Base-by-base conservation (phyloP, 2,113 vertebrate species). In the Hemicordylus capensis region DNA sequence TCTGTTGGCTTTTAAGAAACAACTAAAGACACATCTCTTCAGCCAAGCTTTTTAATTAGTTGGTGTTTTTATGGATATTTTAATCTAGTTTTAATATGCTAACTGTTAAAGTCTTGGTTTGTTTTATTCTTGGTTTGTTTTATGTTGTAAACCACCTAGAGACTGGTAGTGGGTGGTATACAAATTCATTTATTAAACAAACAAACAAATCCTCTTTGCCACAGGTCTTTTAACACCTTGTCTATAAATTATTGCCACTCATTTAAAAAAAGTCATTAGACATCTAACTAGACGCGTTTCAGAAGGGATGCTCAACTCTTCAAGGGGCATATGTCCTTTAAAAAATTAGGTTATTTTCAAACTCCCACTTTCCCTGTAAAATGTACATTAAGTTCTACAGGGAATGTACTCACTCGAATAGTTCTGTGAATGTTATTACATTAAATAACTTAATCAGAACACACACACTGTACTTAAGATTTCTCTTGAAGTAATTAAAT, bases 401-500 rank as follows among this genome's bases (percentile, higher is more conserved):
- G 74, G 26, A 76, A 87, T 11, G 37, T 83, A 77, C 64, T 81
- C 73, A 89, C 92, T 93, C 91, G 67, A 90, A 24, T 80, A 83
- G 85, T 39, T 66, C 83, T 44, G 0, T 76, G 87, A 86, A 81
- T 95, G 92, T 89, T 95, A 93, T 93, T 92, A 93, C 80, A 95
- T 93, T 93, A 94, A 95, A 93, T 91, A 94, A 93, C 92, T 95
- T 95, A 95, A 97, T 97, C 96, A 93, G 93, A 96, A 95, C 89
- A 92, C 94, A 92, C 94, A 95, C 90, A 95, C 91, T 91, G 92
- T 89, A 93, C 92, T 94, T 90, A 95, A 79, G 93, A 96, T 96
- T 97, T 96, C 95, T 91, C 87, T 76, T 2, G 0, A 93, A 91
- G 95, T 96, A 96, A 97, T 97, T 96, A 97, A 96, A 96, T 95